A percentile compares a stretch with the other conserved stretches of the same genome.
Conservation (phyloP, 2,113 vertebrate genomes). For the Phalacrocorax aristotelis region DNA sequence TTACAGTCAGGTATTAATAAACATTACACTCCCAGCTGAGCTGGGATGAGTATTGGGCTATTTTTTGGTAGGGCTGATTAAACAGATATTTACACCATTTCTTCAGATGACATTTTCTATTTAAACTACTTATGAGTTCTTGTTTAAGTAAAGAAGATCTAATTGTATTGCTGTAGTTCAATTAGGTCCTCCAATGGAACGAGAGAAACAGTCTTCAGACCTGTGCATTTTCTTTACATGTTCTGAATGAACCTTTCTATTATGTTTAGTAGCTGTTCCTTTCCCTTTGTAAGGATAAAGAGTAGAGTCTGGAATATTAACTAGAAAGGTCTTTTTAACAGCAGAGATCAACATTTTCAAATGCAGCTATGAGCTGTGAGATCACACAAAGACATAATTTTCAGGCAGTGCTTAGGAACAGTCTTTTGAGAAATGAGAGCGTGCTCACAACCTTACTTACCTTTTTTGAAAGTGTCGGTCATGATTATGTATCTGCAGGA, state of each 20-base stretch:
- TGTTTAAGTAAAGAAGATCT: conserved; percentile 21
- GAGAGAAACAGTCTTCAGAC: background rate
- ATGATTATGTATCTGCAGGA: background rate
- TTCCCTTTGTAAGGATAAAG: background rate
- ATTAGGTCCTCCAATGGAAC: background rate
- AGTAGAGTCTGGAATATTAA: background rate
- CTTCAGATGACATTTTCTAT: conserved; percentile 12
- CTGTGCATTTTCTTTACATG: background rate
- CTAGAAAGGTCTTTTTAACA: background rate
- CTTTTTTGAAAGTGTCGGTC: background rate
- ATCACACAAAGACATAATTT: background rate
- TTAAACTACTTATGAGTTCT: background rate
- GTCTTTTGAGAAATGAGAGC: background rate
- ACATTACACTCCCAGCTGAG: background rate
- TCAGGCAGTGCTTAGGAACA: background rate
- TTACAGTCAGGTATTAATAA: background rate
- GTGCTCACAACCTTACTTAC: background rate
- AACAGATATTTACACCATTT: background rate
- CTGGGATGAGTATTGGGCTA: background rate
- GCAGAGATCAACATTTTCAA: background rate
- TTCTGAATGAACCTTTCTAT: background rate
- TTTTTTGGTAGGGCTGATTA: background rate
- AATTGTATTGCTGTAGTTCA: conserved; percentile 29
- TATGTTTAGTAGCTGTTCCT: background rate
- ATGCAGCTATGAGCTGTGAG: background rate